Conservation (phyloP, 2,888 invertebrate genomes). For the Parnassius smintheus region DNA sequence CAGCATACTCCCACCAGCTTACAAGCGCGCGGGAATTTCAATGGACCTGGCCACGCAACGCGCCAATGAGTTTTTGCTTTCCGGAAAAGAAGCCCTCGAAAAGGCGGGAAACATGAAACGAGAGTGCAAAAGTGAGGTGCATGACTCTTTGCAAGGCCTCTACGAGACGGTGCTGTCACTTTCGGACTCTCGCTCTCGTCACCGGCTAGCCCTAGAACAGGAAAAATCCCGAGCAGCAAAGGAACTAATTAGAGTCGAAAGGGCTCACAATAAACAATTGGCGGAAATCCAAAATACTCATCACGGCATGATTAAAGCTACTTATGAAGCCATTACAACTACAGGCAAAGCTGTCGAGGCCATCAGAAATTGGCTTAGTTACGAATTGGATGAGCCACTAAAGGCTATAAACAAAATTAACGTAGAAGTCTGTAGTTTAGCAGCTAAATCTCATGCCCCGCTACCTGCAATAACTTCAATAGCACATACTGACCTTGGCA, state of each 20-base stretch:
- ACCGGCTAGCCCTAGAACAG: not conserved
- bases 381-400: slow-evolving; percentile 1
- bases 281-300: not conserved
- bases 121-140: not conserved
- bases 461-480: too few species aligned
- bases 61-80: too few species aligned
- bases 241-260: not conserved
- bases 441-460: not conserved
- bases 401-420: not conserved
- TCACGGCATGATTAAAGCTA: not conserved
- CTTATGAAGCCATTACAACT: not conserved
- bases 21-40: too few species aligned
- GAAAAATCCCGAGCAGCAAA: not conserved
- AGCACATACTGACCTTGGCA: too few species aligned
- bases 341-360: not conserved
- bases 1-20: too few species aligned
- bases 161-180: not conserved
- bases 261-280: not conserved
- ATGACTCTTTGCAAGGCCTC: not conserved
- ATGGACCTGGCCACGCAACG: too few species aligned
- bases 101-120: too few species aligned
- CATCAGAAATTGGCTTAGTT: not conserved
- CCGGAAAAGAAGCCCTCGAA: too few species aligned
- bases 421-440: not conserved
- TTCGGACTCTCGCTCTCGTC: not conserved